phyloP scores from a whole-genome alignment of 2,113 vertebrate species.

The Corythoichthys intestinalis region DNA sequence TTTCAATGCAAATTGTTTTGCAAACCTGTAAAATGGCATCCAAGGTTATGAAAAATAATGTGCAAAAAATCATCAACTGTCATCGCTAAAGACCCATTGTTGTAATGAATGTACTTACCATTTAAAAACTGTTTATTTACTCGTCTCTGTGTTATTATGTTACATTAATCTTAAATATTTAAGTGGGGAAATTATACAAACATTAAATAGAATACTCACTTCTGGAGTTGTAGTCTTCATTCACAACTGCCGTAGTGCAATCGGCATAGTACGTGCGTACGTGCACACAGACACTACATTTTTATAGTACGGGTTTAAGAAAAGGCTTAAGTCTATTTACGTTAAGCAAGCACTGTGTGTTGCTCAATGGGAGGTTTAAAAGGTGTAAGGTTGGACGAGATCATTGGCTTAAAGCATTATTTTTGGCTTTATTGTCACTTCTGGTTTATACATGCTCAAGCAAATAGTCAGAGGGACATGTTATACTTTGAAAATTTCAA shows the following conservation, averaged over 20 bases:
- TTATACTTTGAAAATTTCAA: neutral
- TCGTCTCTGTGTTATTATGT: no score
- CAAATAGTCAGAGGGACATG: neutral
- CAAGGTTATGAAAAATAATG: no score
- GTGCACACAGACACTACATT: neutral
- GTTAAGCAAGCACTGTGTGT: slow-evolving; percentile 7
- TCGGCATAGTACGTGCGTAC: slow-evolving; percentile 31
- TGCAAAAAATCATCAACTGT: no score
- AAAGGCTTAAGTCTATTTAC: slow-evolving; percentile 57
- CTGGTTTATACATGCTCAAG: neutral
- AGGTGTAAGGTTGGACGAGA: slow-evolving; percentile 5
- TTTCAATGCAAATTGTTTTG: no score
- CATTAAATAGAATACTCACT: neutral
- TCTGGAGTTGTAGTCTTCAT: slow-evolving; percentile 14
- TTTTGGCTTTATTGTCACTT: slow-evolving; percentile 2
- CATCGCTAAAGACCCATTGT: no score
- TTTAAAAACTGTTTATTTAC: no score
- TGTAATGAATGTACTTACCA: no score
- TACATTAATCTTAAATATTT: neutral
- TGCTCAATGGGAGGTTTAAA: slow-evolving; percentile 2
- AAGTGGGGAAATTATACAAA: neutral
- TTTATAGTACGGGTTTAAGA: slow-evolving; percentile 28
- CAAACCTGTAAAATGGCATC: no score
- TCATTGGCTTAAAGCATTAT: slow-evolving; percentile 15
- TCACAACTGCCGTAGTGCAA: slow-evolving; percentile 27